These are phyloP conservation scores for Solen grandis DNA, from an alignment of 1,140 invertebrate species.

Conservation along the genomic window DNA sequence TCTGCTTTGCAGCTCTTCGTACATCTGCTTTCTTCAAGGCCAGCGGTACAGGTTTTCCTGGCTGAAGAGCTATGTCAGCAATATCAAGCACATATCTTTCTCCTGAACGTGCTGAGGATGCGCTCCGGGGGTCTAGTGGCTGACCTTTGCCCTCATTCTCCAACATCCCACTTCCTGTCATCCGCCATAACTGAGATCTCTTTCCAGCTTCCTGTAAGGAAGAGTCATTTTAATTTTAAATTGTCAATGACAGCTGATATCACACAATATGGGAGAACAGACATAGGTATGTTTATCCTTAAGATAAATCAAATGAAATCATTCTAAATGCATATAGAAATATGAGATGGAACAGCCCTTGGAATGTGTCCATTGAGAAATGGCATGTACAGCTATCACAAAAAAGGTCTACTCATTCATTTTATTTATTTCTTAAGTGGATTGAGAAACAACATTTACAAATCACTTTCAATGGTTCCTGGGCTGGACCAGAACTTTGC, in stretches of 20 bases:
- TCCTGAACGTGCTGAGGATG: conserved; percentile 42
- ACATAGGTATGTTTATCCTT: too few species aligned
- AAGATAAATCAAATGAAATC: too few species aligned
- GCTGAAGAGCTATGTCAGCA: conserved; percentile 90
- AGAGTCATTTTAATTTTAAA: neutral
- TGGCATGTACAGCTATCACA: too few species aligned
- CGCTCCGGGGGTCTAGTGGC: conserved; percentile 81
- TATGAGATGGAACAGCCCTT: too few species aligned
- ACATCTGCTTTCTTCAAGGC: conserved; percentile 91
- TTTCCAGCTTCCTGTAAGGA: conserved; percentile 87
- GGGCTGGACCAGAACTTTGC: too few species aligned
- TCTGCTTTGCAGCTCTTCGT: conserved; percentile 92
- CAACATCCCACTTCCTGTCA: conserved; percentile 92
- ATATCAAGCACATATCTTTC: conserved; percentile 87
- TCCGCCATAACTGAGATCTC: conserved; percentile 96
- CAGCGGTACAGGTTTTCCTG: conserved; percentile 85
- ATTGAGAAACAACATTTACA: too few species aligned
- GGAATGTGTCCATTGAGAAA: too few species aligned
- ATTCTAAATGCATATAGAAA: too few species aligned
- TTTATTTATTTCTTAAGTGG: too few species aligned
- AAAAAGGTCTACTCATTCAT: too few species aligned
- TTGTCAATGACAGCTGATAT: neutral
- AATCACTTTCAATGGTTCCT: too few species aligned
- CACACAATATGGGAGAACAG: neutral
- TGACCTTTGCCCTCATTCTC: conserved; percentile 94